These are phyloP conservation scores for Microctenopoma steveboyesi DNA, from an alignment of 2,797 vertebrate species.

Conservation along the genomic window DNA sequence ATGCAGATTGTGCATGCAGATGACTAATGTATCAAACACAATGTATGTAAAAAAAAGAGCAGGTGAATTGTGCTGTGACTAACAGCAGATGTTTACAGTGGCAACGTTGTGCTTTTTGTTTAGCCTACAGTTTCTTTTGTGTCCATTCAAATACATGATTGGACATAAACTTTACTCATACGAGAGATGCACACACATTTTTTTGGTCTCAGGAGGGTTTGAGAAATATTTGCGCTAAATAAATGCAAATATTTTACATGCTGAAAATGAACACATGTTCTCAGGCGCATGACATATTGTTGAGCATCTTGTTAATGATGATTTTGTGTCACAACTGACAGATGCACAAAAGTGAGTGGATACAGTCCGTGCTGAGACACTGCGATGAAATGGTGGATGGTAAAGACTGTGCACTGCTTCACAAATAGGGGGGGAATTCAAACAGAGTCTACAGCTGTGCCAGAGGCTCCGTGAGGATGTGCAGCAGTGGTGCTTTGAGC, in stretches of 20 bases:
- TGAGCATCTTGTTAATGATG: conserved; percentile 27
- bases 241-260: conserved; percentile 2
- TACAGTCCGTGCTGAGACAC: background rate
- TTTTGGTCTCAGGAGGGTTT: conserved; percentile 43
- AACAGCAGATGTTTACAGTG: conserved; percentile 71
- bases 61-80: conserved; percentile 78
- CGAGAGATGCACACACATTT: conserved; percentile 3
- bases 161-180: conserved; percentile 16
- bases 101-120: conserved; percentile 38
- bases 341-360: background rate
- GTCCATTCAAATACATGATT: conserved; percentile 38
- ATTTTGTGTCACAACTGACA: too few relatives aligned
- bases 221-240: conserved; percentile 27
- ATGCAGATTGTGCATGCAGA: conserved; percentile 82
- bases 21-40: conserved; percentile 75
- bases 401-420: background rate
- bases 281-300: background rate
- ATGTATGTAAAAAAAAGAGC: conserved; percentile 48
- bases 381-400: conserved; percentile 2
- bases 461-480: background rate
- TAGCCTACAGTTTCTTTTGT: conserved; percentile 40
- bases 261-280: conserved; percentile 12
- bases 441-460: background rate
- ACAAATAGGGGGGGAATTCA: background rate
- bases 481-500: background rate